These are phyloP conservation scores for Mechanitis mazaeus DNA, from an alignment of 2,888 invertebrate species.

Conservation along the genomic window DNA sequence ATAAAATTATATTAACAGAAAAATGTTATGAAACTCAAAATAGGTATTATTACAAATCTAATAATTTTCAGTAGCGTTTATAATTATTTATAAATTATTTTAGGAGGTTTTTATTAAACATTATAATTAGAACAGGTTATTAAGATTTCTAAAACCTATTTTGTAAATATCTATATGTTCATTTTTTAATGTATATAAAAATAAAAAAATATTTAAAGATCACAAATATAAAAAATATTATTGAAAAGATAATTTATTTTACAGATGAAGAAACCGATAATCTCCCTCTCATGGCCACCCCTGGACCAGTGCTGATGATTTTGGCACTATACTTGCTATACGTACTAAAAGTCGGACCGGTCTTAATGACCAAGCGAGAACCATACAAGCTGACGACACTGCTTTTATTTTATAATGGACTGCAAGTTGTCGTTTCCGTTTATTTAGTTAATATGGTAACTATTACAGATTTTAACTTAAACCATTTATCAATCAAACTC, in stretches of 20 bases:
- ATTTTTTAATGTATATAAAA: too few relatives aligned
- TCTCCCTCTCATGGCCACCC: constrained; percentile 86
- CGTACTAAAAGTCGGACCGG: constrained; percentile 86
- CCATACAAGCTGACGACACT: constrained; percentile 85
- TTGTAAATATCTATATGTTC: too few relatives aligned
- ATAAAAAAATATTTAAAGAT: too few relatives aligned
- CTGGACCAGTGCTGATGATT: constrained; percentile 84
- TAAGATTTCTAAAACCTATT: too few relatives aligned
- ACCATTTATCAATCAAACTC: background rate
- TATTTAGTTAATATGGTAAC: constrained; percentile 90
- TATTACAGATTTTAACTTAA: constrained; percentile 18
- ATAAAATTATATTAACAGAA: too few relatives aligned
- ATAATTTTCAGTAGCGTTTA: too few relatives aligned
- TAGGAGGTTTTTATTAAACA: too few relatives aligned
- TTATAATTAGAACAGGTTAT: too few relatives aligned
- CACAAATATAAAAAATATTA: background rate
- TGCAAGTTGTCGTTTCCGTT: constrained; percentile 90
- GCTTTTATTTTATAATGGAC: constrained; percentile 88
- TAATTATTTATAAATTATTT: too few relatives aligned
- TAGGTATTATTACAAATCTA: too few relatives aligned
- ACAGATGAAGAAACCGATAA: constrained; percentile 77
- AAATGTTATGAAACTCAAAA: too few relatives aligned
- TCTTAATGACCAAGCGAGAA: constrained; percentile 89
- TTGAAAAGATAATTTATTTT: constrained; percentile 28
- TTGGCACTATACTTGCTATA: constrained; percentile 83